Percentiles rank a stretch among this genome's conserved stretches.
Conservation (phyloP, 2,113 vertebrate genomes). For the Oceanites oceanicus region DNA sequence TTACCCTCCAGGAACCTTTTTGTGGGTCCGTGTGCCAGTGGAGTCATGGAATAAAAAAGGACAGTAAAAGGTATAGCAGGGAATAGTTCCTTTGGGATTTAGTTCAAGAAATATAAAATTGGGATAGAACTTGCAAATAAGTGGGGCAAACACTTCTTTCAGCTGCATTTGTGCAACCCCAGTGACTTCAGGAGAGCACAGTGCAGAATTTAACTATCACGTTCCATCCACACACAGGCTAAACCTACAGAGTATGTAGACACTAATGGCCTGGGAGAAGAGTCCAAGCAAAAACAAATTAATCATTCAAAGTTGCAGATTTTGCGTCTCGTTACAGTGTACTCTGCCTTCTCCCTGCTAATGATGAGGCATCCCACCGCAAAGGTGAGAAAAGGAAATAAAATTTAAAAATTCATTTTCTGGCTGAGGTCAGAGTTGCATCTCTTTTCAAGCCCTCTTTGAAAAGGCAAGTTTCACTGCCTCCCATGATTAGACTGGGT, state of each 20-base stretch:
- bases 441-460: neutral
- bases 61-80: neutral
- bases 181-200: neutral
- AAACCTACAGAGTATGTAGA: neutral
- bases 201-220: neutral
- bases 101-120: neutral
- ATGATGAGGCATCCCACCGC: neutral
- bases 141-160: neutral
- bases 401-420: neutral
- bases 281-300: neutral
- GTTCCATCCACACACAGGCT: neutral
- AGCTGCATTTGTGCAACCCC: neutral
- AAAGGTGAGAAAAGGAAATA: neutral
- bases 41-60: neutral
- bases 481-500: neutral
- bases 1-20: neutral
- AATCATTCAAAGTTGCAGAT: neutral
- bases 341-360: neutral
- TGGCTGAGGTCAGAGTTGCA: neutral
- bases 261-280: neutral
- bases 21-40: neutral
- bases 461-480: neutral
- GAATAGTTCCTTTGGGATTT: neutral
- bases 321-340: neutral
- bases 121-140: neutral